These are phyloP conservation scores for Drosophila prolongata DNA, from an alignment of 2,888 invertebrate species.

Conservation along the genomic window DNA sequence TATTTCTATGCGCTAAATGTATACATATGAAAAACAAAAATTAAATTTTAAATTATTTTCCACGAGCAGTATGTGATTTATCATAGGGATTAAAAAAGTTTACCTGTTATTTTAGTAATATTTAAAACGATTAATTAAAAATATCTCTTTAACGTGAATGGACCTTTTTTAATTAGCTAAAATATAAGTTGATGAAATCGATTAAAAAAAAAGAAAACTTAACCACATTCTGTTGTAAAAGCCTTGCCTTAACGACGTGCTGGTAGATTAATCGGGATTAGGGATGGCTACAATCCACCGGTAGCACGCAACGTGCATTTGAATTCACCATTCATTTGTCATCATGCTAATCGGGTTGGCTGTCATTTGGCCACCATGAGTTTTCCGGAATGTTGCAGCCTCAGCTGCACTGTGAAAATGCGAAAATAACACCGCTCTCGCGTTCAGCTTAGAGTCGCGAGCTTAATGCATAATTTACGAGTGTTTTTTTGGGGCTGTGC, in stretches of 20 bases:
- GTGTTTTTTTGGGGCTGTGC: constrained; percentile 15
- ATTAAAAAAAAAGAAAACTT: not conserved
- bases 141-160: no score
- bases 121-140: no score
- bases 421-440: constrained; percentile 5
- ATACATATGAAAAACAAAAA: no score
- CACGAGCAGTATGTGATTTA: no score
- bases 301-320: not conserved
- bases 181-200: not conserved
- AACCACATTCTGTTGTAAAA: not conserved
- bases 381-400: constrained; percentile 6
- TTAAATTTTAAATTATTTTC: no score
- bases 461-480: constrained; percentile 53
- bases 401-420: constrained; percentile 9
- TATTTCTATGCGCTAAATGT: no score
- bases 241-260: constrained; percentile 1
- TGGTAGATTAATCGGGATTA: constrained; percentile 17
- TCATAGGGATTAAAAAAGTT: no score
- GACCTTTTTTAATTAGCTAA: no score
- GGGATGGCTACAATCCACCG: not conserved
- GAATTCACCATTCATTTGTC: constrained; percentile 18
- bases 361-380: constrained; percentile 12
- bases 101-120: no score
- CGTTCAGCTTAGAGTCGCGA: constrained; percentile 17
- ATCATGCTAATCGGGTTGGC: constrained; percentile 7